These are phyloP conservation scores for Lithosia quadra DNA, from an alignment of 2,888 invertebrate genomes.

Conservation along the genomic window DNA sequence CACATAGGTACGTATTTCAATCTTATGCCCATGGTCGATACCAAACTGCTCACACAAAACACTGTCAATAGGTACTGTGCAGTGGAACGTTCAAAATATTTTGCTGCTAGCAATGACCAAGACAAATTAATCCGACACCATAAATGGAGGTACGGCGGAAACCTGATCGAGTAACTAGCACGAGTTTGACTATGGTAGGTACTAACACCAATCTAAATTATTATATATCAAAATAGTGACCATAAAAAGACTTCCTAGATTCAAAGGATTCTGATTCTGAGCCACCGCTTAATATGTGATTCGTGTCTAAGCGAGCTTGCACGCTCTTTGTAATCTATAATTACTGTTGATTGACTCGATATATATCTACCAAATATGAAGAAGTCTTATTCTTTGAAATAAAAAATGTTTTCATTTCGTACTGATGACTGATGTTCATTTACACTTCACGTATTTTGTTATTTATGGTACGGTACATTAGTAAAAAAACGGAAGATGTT, in stretches of 20 bases:
- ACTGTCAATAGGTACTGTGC: constrained; percentile 42
- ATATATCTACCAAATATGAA: constrained; percentile 31
- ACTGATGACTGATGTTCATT: constrained; percentile 29
- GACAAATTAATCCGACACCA: constrained; percentile 79
- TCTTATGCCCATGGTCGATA: neutral
- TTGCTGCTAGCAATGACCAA: constrained; percentile 65
- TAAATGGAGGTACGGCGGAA: constrained; percentile 78
- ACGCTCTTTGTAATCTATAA: constrained; percentile 18
- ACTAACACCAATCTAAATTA: constrained; percentile 76
- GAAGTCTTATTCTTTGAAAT: neutral
- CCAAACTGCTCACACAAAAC: constrained; percentile 47
- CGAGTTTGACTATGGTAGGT: constrained; percentile 65
- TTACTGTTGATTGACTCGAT: constrained; percentile 26
- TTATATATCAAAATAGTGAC: constrained; percentile 81
- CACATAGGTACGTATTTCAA: neutral
- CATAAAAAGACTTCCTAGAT: constrained; percentile 83
- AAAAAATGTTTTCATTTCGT: constrained; percentile 25
- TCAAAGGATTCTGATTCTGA: constrained; percentile 62
- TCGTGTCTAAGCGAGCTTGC: constrained; percentile 30
- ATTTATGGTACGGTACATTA: constrained; percentile 54
- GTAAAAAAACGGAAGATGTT: constrained; percentile 52
- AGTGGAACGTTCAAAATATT: constrained; percentile 46
- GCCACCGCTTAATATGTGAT: constrained; percentile 50
- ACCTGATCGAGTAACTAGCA: constrained; percentile 78
- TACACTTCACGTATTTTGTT: constrained; percentile 57